phyloP scores from a whole-genome alignment of 2,797 vertebrate genomes.

The Coregonus suidteri region DNA sequence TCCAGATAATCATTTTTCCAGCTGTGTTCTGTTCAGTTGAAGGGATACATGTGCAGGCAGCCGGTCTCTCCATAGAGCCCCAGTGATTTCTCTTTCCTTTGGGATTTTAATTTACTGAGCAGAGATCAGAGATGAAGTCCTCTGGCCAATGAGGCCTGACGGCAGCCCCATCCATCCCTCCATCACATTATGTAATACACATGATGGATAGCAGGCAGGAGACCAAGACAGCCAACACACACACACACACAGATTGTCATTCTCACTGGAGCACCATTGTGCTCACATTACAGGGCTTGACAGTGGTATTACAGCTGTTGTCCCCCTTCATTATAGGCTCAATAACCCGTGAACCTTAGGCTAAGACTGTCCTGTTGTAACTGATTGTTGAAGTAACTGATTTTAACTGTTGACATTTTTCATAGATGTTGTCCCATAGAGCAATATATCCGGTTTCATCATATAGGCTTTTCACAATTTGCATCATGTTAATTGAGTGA shows the following conservation, averaged over 20 bases:
- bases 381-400: too few species aligned
- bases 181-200: slow-evolving; percentile 45
- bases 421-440: too few species aligned
- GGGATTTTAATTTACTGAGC: slow-evolving; percentile 22
- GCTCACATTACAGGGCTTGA: slow-evolving; percentile 8
- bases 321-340: slow-evolving; percentile 15
- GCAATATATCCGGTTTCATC: too few species aligned
- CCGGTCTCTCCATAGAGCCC: slow-evolving; percentile 9
- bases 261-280: neutral
- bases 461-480: too few species aligned
- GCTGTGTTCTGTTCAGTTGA: slow-evolving; percentile 7
- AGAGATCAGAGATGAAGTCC: slow-evolving; percentile 15
- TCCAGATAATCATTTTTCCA: slow-evolving; percentile 33
- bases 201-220: slow-evolving; percentile 56
- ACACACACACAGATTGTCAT: slow-evolving; percentile 1
- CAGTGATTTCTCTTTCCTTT: slow-evolving; percentile 13
- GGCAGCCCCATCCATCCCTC: slow-evolving; percentile 32
- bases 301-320: slow-evolving; percentile 49
- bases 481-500: too few species aligned
- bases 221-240: slow-evolving; percentile 13
- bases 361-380: too few species aligned
- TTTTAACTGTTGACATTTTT: too few species aligned
- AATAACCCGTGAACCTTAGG: too few species aligned
- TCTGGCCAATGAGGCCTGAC: slow-evolving; percentile 23
- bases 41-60: neutral